These are phyloP conservation scores for Eumeta japonica DNA, from an alignment of 1,140 invertebrate species.

Conservation along the genomic window DNA sequence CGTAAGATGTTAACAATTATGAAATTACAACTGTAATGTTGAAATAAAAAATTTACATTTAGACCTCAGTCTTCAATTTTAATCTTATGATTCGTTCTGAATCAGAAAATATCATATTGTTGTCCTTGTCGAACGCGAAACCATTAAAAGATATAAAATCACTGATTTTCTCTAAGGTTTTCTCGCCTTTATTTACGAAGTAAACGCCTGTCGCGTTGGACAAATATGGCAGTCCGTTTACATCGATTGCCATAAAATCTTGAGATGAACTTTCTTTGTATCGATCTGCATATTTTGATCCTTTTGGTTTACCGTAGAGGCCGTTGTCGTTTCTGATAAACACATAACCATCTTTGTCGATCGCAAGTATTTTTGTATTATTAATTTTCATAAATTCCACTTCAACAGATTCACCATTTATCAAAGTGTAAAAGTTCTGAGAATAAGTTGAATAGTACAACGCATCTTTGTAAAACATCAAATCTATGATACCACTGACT, in stretches of 20 bases:
- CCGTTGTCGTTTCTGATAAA: constrained; percentile 33
- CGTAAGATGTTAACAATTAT: too few species aligned
- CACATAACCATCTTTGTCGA: constrained; percentile 30
- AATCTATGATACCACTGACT: constrained; percentile 24
- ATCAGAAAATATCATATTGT: constrained; percentile 39
- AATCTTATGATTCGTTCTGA: constrained; percentile 22
- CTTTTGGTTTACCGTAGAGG: constrained; percentile 31
- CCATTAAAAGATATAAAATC: constrained; percentile 28
- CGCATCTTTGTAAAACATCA: constrained; percentile 29
- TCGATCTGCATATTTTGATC: constrained; percentile 22
- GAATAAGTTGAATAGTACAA: constrained; percentile 34
- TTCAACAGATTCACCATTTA: constrained; percentile 20
- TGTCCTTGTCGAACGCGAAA: constrained; percentile 32
- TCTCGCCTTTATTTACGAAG: constrained; percentile 17
- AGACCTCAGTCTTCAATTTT: constrained; percentile 14
- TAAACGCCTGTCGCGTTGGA: constrained; percentile 33
- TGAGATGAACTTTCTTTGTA: constrained; percentile 15
- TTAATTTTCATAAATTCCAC: constrained; percentile 36
- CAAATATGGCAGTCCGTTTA: constrained; percentile 23
- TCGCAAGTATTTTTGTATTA: constrained; percentile 32
- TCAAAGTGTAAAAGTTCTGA: constrained; percentile 24
- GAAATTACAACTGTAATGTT: too few species aligned
- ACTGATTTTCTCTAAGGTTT: constrained; percentile 19
- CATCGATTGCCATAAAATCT: constrained; percentile 25
- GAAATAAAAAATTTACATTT: too few species aligned